A percentile compares a stretch with the other conserved stretches of the same genome.
phyloP scores from a whole-genome alignment of 2,888 invertebrate species.

The Dynastes grantii region DNA sequence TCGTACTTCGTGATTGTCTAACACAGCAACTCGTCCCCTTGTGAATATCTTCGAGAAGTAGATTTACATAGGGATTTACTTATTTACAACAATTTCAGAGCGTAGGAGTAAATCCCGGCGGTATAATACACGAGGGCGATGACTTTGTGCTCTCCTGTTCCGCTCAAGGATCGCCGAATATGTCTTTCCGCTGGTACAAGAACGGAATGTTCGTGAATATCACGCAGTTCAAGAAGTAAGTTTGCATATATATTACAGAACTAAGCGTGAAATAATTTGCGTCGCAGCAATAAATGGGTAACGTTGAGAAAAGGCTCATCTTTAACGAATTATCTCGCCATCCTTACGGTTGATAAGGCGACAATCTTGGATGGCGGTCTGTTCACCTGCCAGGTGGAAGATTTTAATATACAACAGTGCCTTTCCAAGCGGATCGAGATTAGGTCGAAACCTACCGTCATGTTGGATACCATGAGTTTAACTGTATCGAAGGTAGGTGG shows the following conservation, averaged over 20 bases:
- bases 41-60: background rate
- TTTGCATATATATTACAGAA: conserved; percentile 43
- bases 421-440: conserved; percentile 77
- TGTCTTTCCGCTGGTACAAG: conserved; percentile 87
- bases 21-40: background rate
- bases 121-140: conserved; percentile 78
- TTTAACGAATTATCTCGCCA: conserved; percentile 73
- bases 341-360: conserved; percentile 81
- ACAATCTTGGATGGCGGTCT: conserved; percentile 81
- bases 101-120: conserved; percentile 71
- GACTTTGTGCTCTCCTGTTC: conserved; percentile 85
- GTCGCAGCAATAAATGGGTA: conserved; percentile 48
- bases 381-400: conserved; percentile 85
- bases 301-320: conserved; percentile 46
- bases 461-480: conserved; percentile 79
- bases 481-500: conserved; percentile 78
- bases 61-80: background rate
- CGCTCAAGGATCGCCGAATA: conserved; percentile 83
- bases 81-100: conserved; percentile 65
- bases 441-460: conserved; percentile 76
- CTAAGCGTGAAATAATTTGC: conserved; percentile 9
- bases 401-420: conserved; percentile 80
- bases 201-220: conserved; percentile 84
- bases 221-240: conserved; percentile 81
- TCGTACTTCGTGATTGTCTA: background rate